Conservation (phyloP, 2,797 vertebrate genomes). For the Antrozous pallidus region DNA sequence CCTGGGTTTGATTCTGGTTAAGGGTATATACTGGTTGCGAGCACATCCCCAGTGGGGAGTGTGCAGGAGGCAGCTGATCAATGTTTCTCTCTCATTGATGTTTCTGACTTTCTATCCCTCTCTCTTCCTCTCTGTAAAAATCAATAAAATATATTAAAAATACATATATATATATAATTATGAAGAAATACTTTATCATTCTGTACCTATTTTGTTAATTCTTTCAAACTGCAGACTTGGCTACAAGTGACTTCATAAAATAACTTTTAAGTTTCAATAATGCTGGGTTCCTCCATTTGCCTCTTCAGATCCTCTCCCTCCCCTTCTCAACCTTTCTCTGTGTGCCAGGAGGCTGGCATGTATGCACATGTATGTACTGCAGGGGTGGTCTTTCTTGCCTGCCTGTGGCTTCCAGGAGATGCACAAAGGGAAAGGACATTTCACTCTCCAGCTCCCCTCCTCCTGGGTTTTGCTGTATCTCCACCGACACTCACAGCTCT, state of each 20-base stretch:
- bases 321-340: background rate
- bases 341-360: too few species aligned
- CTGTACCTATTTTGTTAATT: background rate
- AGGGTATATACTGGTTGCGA: too few species aligned
- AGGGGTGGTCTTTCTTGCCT: background rate
- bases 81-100: too few species aligned
- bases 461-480: fast-evolving
- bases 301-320: background rate
- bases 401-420: background rate
- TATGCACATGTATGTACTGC: fast-evolving
- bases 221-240: background rate
- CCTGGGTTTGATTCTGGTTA: too few species aligned
- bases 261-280: background rate
- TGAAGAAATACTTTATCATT: background rate
- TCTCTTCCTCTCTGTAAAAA: too few species aligned
- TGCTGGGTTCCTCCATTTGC: background rate
- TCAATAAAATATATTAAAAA: too few species aligned
- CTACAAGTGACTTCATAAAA: background rate
- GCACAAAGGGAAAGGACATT: background rate
- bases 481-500: background rate
- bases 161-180: too few species aligned
- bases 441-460: background rate
- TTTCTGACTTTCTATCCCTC: too few species aligned
- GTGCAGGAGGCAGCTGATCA: too few species aligned
- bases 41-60: too few species aligned